Base-by-base conservation (phyloP, 2,888 invertebrate genomes). In the Xanthia icteritia region DNA sequence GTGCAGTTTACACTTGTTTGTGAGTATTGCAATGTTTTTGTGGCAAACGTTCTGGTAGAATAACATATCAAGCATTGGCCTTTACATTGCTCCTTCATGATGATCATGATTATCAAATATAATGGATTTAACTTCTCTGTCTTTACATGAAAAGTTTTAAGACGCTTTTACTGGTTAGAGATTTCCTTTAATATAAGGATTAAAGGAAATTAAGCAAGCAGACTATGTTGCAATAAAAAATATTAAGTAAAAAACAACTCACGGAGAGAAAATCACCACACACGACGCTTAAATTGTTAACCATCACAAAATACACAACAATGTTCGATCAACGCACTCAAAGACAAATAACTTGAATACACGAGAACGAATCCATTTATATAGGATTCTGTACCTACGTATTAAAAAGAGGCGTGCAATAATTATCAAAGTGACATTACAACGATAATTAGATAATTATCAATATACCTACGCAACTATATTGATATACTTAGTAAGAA, bases 231-330 rank as follows among this genome's bases (percentile, higher is more conserved):
- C 1, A 39, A 17, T 6, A 8, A 9, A 8, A n/a, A 64, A 3
- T 1, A 36, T 36, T 36, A 23, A 36, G 5, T 13, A 45, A 15
- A 51, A 36, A 67, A 45, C 23, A 70, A 85, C 87, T 87, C 71
- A 87, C 87, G 42, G 83, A 77, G 67, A 88, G 56, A 63, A 84
- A 85, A 84, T 88, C 88, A 71, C 84, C 79, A 63, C 84, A 54
- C n/a, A 67, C 79, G 69, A 83, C 64, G 70, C 72, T 84, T 23
- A 84, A 71, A 63, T 84, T 67, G 69, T 81, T 78, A 75, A 86
- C 81, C 88, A 88, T 88, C 70, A 85, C 88, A 76, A 73, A 73
- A 63, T 45, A 65, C 61, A 74, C 64, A 71, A 54, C 27, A 56
- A 58, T 76, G 45, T 65, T 48, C 69, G 42, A 54, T 36, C 58